A percentile compares a stretch with the other conserved stretches of the same genome.
These are phyloP conservation scores for Oreochromis grahami DNA, from an alignment of 2,797 vertebrate genomes.

Conservation along the genomic window DNA sequence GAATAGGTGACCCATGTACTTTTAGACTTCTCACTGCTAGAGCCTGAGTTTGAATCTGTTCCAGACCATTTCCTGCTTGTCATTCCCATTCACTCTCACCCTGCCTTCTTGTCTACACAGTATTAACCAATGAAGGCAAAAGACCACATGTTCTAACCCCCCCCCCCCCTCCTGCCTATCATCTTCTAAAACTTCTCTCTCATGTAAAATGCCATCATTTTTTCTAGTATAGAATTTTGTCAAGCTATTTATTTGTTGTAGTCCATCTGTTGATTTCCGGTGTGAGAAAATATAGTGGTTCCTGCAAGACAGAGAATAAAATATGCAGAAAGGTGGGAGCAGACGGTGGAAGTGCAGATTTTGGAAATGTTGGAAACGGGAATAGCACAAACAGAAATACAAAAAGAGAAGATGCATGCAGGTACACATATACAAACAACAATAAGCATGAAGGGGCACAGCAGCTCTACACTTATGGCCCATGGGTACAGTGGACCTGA, in stretches of 20 bases:
- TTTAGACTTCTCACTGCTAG: background rate
- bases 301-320: background rate
- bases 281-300: background rate
- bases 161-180: background rate
- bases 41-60: background rate
- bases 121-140: background rate
- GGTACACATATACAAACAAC: background rate
- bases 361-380: background rate
- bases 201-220: accelerated
- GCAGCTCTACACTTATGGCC: background rate
- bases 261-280: background rate
- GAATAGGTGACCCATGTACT: background rate
- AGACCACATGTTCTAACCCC: background rate
- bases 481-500: background rate
- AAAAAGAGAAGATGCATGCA: background rate
- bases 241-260: background rate
- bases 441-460: background rate
- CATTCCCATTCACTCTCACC: background rate
- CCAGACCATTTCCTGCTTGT: background rate
- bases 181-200: background rate
- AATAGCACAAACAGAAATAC: background rate
- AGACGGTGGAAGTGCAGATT: background rate
- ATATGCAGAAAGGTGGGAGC: background rate
- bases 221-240: background rate
- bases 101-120: background rate